phyloP scores from a whole-genome alignment of 2,113 vertebrate species.

The Trematocara stigmaticum region DNA sequence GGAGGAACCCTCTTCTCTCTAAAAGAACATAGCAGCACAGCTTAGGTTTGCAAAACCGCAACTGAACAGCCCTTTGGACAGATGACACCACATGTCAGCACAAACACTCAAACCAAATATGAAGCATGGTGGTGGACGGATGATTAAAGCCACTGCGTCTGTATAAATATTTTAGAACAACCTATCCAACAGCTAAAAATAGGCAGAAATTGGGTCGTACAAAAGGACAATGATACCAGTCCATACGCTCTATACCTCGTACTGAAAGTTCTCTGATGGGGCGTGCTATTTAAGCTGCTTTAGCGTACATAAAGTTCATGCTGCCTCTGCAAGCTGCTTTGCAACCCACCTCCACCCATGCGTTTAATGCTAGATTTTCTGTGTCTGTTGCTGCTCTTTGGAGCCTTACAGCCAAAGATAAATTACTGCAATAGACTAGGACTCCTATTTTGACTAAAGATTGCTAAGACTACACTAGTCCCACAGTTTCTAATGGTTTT shows the following conservation, averaged over 20 bases:
- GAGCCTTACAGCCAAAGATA: not conserved
- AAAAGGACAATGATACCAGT: not conserved
- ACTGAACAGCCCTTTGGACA: not conserved
- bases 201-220: fast-evolving
- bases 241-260: not conserved
- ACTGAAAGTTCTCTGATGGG: not conserved
- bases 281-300: not conserved
- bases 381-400: not conserved
- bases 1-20: not conserved
- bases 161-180: not conserved
- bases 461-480: not conserved
- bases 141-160: not conserved
- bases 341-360: not conserved
- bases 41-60: not conserved
- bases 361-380: not conserved
- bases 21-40: not conserved
- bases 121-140: not conserved
- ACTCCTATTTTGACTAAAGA: not conserved
- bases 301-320: not conserved
- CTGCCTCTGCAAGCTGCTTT: not conserved
- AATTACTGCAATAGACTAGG: not conserved
- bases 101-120: not conserved
- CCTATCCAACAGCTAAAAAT: not conserved
- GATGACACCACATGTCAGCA: not conserved
- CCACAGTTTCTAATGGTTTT: not conserved